A percentile compares a stretch with the other conserved stretches of the same genome.
These are phyloP conservation scores for Eilema caniola DNA, from an alignment of 2,888 invertebrate genomes.

Conservation along the genomic window DNA sequence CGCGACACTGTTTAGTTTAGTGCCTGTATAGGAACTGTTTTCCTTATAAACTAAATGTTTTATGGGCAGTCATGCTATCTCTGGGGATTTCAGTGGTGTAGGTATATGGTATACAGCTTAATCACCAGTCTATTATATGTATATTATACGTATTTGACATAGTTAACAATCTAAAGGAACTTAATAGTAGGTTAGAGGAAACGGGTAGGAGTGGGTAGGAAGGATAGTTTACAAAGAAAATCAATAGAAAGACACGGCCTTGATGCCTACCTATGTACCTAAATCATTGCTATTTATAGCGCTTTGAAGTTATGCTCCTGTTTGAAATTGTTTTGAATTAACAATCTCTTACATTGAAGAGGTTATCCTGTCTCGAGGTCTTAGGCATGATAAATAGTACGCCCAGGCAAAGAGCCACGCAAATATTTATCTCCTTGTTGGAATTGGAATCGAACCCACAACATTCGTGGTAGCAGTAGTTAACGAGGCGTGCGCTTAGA, in stretches of 20 bases:
- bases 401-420: neutral
- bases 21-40: constrained; percentile 13
- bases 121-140: too few relatives aligned
- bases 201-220: too few relatives aligned
- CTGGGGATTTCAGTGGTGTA: neutral
- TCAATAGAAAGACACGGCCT: neutral
- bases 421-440: neutral
- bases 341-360: neutral
- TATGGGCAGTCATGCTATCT: neutral
- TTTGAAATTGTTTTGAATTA: neutral
- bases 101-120: too few relatives aligned
- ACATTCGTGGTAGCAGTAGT: neutral
- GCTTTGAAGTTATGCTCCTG: neutral
- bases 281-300: too few relatives aligned
- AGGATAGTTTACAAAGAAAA: neutral
- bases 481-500: neutral
- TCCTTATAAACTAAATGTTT: neutral
- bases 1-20: constrained; percentile 27
- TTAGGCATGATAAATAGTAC: neutral
- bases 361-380: neutral
- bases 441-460: constrained; percentile 4
- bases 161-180: too few relatives aligned
- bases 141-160: too few relatives aligned
- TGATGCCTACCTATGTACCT: too few relatives aligned
- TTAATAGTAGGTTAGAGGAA: too few relatives aligned